Base-by-base conservation (phyloP, 2,797 vertebrate species). In the Poeciliopsis infans region DNA sequence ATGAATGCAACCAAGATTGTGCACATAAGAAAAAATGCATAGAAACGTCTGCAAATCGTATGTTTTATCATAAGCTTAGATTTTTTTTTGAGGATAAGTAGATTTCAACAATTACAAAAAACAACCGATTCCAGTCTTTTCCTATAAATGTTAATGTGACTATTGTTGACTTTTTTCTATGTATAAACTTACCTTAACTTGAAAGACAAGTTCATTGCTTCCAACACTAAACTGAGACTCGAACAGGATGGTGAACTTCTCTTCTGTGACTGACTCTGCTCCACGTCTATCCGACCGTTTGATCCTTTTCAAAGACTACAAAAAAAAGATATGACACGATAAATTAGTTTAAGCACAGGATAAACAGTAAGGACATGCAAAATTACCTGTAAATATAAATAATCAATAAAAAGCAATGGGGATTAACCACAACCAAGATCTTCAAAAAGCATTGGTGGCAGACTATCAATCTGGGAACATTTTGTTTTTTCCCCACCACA, bases 221-320 rank as follows among this genome's bases (percentile, higher is more conserved):
- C 98, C 98, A 0, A 99, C 96, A 0, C 98, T 99, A 91, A 99
- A 99, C 93, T 99, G 98, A 0, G 98, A 99, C 92, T 99, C 98
- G 0, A 99, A 99, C 66, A 99, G 95, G 84, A 99, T 97, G 8
- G 98, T 99, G 94, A 99, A 99, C 89, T 99, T 99, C 92, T 99
- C 98, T 76, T 99, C 98, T 0, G 98, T 99, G 83, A 99, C 98
- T 0, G 98, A 99, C 83, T 99, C 98, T 0, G 98, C 97, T 8
- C 98, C 98, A 0, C 98, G 97, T 8, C 98, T 95, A 93, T 99
- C 98, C 0, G 98, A 99, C 33, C 98, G 97, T 87, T 99, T 99
- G 86, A 99, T 99, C 77, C 98, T 96, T 93, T 99, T 99, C 88
- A 99, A 90, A 69, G 98, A 99, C 98, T 99, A 77, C 47, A 55